Evolutionary conservation across 2,888 invertebrate species (phyloP).

Genomic region (Ernsta delagoae): DNA sequence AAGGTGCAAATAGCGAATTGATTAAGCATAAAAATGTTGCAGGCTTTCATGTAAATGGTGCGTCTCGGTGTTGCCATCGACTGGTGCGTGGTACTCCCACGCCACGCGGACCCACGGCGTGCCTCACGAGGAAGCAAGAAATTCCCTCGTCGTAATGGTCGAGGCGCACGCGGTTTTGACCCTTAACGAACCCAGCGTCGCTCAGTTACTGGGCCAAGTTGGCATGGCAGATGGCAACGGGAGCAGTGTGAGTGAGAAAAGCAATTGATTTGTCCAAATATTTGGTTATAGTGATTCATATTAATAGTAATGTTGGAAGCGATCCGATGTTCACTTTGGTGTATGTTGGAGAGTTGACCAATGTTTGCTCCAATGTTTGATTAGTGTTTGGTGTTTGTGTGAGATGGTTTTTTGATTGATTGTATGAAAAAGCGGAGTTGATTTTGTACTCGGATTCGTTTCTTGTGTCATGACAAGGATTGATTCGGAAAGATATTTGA

Average conservation of each 20-base stretch:
- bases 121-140: constrained; percentile 84
- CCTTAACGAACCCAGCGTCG: constrained; percentile 74
- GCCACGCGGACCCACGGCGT: constrained; percentile 84
- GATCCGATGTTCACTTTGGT: not conserved
- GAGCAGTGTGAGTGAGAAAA: constrained; percentile 50
- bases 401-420: not conserved
- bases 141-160: constrained; percentile 86
- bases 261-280: constrained; percentile 40
- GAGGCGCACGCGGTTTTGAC: constrained; percentile 86
- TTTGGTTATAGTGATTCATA: not conserved
- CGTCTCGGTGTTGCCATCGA: constrained; percentile 76
- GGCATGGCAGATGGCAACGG: constrained; percentile 58
- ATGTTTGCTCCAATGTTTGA: not conserved
- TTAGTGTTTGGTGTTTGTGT: not conserved
- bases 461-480: no score
- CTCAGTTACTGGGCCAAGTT: constrained; percentile 72
- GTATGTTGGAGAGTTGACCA: not conserved
- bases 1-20: no score
- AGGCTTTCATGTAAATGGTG: constrained; percentile 85
- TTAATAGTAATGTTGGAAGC: not conserved
- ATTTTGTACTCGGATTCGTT: not conserved
- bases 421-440: not conserved
- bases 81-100: constrained; percentile 86
- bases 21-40: constrained; percentile 10
- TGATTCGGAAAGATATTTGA: no score